Evolutionary conservation across 1,140 invertebrate genomes (phyloP).

Genomic region (Drosophila kohkoa): DNA sequence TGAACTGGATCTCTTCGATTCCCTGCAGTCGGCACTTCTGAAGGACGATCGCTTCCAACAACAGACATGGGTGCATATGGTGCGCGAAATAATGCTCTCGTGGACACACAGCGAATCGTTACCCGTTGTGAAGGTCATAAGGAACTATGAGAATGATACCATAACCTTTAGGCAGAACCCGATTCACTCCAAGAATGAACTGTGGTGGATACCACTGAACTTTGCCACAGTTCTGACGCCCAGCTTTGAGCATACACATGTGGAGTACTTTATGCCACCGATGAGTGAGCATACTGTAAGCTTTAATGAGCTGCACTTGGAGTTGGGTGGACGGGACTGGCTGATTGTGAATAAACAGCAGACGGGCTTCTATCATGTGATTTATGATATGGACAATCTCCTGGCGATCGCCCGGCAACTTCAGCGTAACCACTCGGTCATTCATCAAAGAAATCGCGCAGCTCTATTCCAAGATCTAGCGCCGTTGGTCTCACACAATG

Average conservation of each 20-base stretch:
- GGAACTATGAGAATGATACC: slow-evolving; percentile 84
- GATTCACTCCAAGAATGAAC: slow-evolving; percentile 66
- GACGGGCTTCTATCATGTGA: slow-evolving; percentile 88
- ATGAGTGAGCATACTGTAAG: slow-evolving; percentile 50
- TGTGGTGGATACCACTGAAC: slow-evolving; percentile 87
- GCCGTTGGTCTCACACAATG: slow-evolving; percentile 75
- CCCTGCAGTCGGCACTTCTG: slow-evolving; percentile 85
- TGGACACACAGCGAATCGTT: slow-evolving; percentile 86
- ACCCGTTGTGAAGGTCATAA: slow-evolving; percentile 85
- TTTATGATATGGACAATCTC: slow-evolving; percentile 87
- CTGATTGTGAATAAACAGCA: slow-evolving; percentile 87
- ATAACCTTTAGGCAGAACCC: slow-evolving; percentile 84
- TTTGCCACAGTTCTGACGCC: slow-evolving; percentile 85
- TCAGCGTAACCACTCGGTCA: slow-evolving; percentile 80
- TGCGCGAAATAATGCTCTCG: slow-evolving; percentile 85
- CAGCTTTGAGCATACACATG: slow-evolving; percentile 85
- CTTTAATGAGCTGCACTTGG: slow-evolving; percentile 57
- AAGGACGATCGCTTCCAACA: slow-evolving; percentile 70
- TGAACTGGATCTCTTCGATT: slow-evolving; percentile 74
- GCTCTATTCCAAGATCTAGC: slow-evolving; percentile 87
- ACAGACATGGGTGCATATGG: slow-evolving; percentile 46
- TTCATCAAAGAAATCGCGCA: slow-evolving; percentile 87
- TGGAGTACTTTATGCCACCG: slow-evolving; percentile 73
- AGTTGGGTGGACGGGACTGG: slow-evolving; percentile 85
- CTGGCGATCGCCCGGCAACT: slow-evolving; percentile 85